A percentile compares a stretch with the other conserved stretches of the same genome.
Evolutionary conservation across 2,113 vertebrate species (phyloP).

Genomic region (Solea senegalensis): DNA sequence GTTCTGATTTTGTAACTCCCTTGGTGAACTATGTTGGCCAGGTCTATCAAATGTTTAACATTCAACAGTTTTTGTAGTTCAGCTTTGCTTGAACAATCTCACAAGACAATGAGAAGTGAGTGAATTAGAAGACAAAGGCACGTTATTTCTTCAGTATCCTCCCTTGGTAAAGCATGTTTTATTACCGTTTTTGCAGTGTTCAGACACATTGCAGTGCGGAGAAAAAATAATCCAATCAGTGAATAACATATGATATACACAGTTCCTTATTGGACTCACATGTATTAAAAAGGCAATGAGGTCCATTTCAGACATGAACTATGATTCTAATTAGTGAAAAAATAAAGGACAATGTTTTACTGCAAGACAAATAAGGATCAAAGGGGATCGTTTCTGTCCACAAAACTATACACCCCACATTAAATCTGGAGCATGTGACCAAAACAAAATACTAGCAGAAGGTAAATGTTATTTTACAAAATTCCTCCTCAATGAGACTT

Average conservation of each 20-base stretch:
- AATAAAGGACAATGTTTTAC: constrained; percentile 37
- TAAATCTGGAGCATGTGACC: constrained; percentile 50
- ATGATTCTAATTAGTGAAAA: constrained; percentile 42
- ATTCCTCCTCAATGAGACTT: constrained; percentile 38
- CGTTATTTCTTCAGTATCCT: constrained; percentile 53
- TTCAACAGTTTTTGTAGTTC: too few species aligned
- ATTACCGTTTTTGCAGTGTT: constrained; percentile 70
- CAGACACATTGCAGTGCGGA: constrained; percentile 67
- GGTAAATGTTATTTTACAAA: constrained; percentile 31
- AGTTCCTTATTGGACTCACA: constrained; percentile 51
- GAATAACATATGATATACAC: constrained; percentile 67
- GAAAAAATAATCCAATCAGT: constrained; percentile 67
- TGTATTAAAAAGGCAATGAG: constrained; percentile 42
- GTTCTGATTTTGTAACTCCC: too few species aligned
- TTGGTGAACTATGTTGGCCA: too few species aligned
- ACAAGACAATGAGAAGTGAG: neutral
- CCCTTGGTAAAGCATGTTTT: constrained; percentile 67
- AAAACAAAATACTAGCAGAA: constrained; percentile 27
- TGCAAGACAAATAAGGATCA: constrained; percentile 50
- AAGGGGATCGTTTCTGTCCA: constrained; percentile 54
- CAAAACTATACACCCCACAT: constrained; percentile 38
- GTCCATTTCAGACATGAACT: constrained; percentile 51
- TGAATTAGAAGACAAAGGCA: constrained; percentile 25
- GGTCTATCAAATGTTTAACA: too few species aligned
- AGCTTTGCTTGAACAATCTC: too few species aligned